Base-by-base conservation (phyloP, 2,113 vertebrate genomes). In the Lepus timidus region DNA sequence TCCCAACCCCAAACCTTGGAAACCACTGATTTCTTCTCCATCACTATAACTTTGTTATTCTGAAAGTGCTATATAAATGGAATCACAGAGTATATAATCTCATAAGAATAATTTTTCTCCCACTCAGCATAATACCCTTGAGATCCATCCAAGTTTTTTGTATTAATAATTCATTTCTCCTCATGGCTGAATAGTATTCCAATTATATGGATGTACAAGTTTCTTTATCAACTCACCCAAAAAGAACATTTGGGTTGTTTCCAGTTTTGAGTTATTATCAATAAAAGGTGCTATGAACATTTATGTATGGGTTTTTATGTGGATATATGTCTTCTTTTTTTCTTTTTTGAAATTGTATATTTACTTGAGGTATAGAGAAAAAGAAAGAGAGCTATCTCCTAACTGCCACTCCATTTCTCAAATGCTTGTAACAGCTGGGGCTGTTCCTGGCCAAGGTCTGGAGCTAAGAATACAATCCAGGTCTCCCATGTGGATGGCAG, bases 81-180 rank as follows among this genome's bases (percentile, higher is more conserved):
- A 92, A 81, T 87, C 76, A 78, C 3, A 62, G 23, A 81, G 27
- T 65, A 65, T 25, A 27, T 71, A 92, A 93, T 20, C 6, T 65
- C 52, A 20, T 2, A 55, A 68, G 90, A 83, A 9, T 52, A 20
- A 44, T 61, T 73, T 81, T 61, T 44, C 33, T 29, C 33, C 82
- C 44, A 83, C 31, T 83, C 14, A 19, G 20, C 20, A 74, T 58
- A 96, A 82, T 86, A 62, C 75, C 70, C 17, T 52, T 33, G 49
- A 93, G 78, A 83, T 71, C 31, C 65, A 83, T 87, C 17, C 44
- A 71, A 23, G 25, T 33, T 75, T 80, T 44, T 88, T 65, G 23
- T 78, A 88, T 96, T 79, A 74, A 67, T 68, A 90, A 87, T 31
- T 93, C 29, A 20, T 74, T 93, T 96, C 29, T 87, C 52, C 84